A percentile compares a stretch with the other conserved stretches of the same genome.
Conservation (phyloP, 2,888 invertebrate genomes). For the Rhagonycha lutea region DNA sequence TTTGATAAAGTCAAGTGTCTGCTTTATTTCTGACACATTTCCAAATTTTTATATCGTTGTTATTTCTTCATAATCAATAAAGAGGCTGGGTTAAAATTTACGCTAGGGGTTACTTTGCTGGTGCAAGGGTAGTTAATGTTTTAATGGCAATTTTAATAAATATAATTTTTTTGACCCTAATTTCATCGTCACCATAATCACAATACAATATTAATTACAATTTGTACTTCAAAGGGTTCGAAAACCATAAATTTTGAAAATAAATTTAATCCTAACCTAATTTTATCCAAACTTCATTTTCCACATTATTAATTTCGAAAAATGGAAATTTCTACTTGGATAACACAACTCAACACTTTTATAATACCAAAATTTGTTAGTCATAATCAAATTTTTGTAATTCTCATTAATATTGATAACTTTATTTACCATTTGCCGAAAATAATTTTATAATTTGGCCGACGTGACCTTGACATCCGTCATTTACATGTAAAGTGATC, state of each 20-base stretch:
- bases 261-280: neutral
- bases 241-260: neutral
- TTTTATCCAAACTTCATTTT: neutral
- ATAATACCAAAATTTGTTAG: neutral
- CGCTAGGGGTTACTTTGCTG: neutral
- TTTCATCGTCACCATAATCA: neutral
- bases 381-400: neutral
- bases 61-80: conserved; percentile 1
- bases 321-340: neutral
- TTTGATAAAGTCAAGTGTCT: neutral
- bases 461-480: neutral
- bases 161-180: neutral
- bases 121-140: neutral
- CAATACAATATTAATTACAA: neutral
- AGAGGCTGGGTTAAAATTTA: conserved; percentile 2
- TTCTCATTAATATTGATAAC: neutral
- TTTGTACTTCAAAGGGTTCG: neutral
- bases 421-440: neutral
- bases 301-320: neutral
- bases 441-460: neutral
- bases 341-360: neutral
- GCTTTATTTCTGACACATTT: neutral
- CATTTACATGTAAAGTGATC: neutral
- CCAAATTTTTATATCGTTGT: neutral
- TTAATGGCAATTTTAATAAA: neutral